Evolutionary conservation across 2,888 invertebrate species (phyloP).

Genomic region (Pachymerium ferrugineum): DNA sequence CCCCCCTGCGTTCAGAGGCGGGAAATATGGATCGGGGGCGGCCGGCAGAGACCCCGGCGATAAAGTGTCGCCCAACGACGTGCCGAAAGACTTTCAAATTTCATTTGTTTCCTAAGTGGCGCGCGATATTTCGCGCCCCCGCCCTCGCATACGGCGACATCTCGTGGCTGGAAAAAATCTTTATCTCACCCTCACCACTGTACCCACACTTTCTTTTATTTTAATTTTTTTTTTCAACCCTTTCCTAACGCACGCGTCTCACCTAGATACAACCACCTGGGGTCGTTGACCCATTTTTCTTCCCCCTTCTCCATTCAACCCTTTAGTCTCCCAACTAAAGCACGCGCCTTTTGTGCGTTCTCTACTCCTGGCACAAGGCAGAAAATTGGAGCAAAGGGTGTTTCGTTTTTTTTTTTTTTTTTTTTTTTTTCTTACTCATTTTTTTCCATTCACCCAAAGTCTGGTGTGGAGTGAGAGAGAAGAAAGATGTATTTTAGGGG

Average conservation of each 20-base stretch:
- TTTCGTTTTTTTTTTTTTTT: not conserved
- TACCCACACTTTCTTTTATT: no score
- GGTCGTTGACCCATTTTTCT: constrained; percentile 12
- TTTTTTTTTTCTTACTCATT: not conserved
- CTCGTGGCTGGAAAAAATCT: not conserved
- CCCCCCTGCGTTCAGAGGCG: constrained; percentile 18
- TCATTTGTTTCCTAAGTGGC: constrained; percentile 30
- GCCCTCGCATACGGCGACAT: not conserved
- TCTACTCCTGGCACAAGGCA: constrained; percentile 2
- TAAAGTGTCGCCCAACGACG: constrained; percentile 18
- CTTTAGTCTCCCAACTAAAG: constrained; percentile 3
- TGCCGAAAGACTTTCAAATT: constrained; percentile 28
- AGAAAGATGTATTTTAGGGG: not conserved
- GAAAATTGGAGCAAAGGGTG: constrained; percentile 25
- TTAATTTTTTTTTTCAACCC: not conserved
- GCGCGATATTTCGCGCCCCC: not conserved
- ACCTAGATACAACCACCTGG: not conserved
- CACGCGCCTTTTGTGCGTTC: not conserved
- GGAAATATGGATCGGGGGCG: constrained; percentile 26
- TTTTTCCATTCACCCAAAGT: not conserved
- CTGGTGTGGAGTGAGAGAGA: not conserved
- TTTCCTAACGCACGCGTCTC: constrained; percentile 9
- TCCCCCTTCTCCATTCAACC: constrained; percentile 10
- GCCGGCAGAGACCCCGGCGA: constrained; percentile 22
- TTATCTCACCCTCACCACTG: not conserved